Conservation (phyloP, 2,113 vertebrate species). For the Butorides virescens region DNA sequence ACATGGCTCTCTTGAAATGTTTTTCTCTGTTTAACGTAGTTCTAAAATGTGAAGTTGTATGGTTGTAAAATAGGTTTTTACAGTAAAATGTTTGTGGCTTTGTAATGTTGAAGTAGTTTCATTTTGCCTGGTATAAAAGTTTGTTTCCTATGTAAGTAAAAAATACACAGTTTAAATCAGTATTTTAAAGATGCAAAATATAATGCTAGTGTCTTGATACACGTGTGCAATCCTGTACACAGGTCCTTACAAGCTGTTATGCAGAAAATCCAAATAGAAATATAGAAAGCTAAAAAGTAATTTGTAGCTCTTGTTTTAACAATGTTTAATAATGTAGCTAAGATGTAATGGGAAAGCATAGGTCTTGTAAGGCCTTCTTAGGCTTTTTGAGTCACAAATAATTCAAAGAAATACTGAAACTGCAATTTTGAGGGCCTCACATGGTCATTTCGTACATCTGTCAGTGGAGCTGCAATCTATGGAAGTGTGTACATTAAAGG, state of each 20-base stretch:
- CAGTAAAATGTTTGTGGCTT: neutral
- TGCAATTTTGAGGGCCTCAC: neutral
- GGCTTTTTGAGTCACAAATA: neutral
- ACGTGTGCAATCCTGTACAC: neutral
- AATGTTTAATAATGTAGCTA: neutral
- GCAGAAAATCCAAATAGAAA: neutral
- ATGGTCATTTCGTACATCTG: neutral
- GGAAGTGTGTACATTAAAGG: neutral
- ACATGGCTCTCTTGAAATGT: conserved; percentile 7
- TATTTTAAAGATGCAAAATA: neutral
- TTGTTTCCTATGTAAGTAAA: neutral
- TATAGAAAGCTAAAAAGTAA: neutral
- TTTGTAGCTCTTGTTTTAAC: neutral
- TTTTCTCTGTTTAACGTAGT: conserved; percentile 11
- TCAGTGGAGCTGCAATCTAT: neutral
- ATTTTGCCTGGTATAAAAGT: neutral
- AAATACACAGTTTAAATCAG: neutral
- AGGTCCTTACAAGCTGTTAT: neutral
- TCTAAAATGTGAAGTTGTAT: neutral
- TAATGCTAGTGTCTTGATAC: neutral
- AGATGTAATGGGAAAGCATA: neutral
- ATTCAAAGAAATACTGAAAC: neutral
- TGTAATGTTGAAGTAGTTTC: conserved; percentile 18
- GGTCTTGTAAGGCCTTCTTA: neutral
- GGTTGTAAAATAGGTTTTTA: neutral